Conservation (phyloP, 2,113 vertebrate species). For the Scophthalmus maximus region DNA sequence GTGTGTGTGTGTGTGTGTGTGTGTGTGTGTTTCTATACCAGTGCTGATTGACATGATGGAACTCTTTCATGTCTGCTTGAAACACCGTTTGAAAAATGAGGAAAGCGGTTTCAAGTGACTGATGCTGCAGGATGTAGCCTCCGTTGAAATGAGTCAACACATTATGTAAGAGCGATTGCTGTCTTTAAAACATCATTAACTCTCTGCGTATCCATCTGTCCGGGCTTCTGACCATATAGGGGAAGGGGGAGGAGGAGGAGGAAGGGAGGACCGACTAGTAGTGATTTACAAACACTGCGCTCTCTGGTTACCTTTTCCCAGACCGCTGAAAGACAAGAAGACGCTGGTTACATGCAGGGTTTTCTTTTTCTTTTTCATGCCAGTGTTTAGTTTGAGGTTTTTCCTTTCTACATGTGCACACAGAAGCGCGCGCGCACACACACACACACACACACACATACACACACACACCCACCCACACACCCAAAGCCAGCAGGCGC, state of each 20-base stretch:
- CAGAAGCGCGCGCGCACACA: conserved; percentile 1
- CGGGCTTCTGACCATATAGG: conserved; percentile 63
- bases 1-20: no score
- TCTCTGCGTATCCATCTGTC: conserved; percentile 74
- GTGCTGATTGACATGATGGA: conserved; percentile 40
- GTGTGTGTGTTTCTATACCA: conserved; percentile 6
- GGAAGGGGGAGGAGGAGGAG: conserved; percentile 17
- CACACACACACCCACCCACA: not conserved
- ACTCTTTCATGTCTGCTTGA: conserved; percentile 36
- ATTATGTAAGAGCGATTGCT: conserved; percentile 66
- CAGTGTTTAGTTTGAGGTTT: conserved; percentile 60
- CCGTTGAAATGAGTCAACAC: conserved; percentile 53
- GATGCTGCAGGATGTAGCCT: conserved; percentile 56
- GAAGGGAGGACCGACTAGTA: conserved; percentile 61
- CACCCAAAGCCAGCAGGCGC: no score
- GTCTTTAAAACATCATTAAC: conserved; percentile 73
- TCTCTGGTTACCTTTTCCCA: conserved; percentile 73
- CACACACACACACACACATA: not conserved
- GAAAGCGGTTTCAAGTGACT: conserved; percentile 35
- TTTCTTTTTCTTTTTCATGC: not conserved
- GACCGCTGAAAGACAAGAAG: conserved; percentile 66
- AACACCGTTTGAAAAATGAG: conserved; percentile 49
- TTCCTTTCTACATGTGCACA: conserved; percentile 27
- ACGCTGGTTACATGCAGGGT: conserved; percentile 39
- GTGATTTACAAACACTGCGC: conserved; percentile 73